These are phyloP conservation scores for Pyralis farinalis DNA, from an alignment of 2,888 invertebrate species.

Conservation along the genomic window DNA sequence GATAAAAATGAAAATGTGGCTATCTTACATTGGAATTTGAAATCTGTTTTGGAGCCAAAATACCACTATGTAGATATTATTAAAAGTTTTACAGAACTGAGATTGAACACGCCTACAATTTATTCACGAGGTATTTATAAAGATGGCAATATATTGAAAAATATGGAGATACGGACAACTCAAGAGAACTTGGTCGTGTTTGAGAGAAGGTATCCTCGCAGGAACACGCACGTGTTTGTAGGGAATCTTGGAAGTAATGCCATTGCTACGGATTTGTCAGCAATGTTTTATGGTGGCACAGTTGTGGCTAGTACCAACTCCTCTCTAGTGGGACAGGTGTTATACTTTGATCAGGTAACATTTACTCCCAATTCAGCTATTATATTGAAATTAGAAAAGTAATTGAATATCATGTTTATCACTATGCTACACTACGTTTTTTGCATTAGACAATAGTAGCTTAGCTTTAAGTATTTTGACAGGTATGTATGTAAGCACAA, in stretches of 20 bases:
- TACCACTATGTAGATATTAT: constrained; percentile 79
- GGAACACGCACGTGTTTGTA: constrained; percentile 88
- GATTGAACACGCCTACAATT: constrained; percentile 85
- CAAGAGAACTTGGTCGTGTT: constrained; percentile 84
- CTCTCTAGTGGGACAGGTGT: constrained; percentile 52
- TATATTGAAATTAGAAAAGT: constrained; percentile 68
- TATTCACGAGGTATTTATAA: constrained; percentile 87
- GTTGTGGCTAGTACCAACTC: constrained; percentile 64
- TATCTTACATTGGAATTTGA: constrained; percentile 84
- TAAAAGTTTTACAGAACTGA: constrained; percentile 80
- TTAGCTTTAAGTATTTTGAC: too few species aligned
- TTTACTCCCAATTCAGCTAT: constrained; percentile 67
- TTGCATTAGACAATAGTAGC: too few species aligned
- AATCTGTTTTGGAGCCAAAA: constrained; percentile 65
- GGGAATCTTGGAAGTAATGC: constrained; percentile 84
- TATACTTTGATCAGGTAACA: constrained; percentile 66
- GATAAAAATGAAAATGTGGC: constrained; percentile 48
- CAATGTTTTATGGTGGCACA: constrained; percentile 87
- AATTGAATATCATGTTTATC: constrained; percentile 9
- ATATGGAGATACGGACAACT: constrained; percentile 85
- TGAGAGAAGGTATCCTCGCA: constrained; percentile 89
- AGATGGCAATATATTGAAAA: constrained; percentile 82
- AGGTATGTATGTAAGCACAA: too few species aligned
- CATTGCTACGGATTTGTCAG: constrained; percentile 86
- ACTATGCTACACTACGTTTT: too few species aligned